Conservation (phyloP, 2,888 invertebrate genomes). For the Anoplius nigerrimus region DNA sequence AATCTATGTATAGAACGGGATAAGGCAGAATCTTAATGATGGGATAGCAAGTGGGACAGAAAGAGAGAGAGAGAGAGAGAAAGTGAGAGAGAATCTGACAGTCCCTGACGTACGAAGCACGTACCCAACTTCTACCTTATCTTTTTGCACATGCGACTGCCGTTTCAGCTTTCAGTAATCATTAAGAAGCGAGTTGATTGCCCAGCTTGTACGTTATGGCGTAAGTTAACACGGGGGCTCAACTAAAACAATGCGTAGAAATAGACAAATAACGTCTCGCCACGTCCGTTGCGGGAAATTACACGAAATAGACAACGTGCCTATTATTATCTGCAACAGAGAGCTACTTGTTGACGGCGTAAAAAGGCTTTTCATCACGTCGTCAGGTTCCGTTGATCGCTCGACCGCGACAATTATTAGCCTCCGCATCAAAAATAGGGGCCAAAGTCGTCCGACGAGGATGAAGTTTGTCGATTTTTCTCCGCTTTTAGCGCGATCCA, state of each 20-base stretch:
- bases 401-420: no score
- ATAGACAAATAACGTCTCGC: constrained; percentile 24
- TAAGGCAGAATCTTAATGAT: no score
- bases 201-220: neutral
- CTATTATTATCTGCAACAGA: constrained; percentile 27
- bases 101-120: neutral
- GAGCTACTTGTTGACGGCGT: neutral
- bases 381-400: no score
- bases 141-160: neutral
- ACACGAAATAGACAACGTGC: constrained; percentile 16
- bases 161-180: constrained; percentile 1
- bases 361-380: no score
- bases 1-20: no score
- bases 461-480: no score
- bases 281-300: constrained; percentile 23
- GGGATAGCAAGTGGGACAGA: no score
- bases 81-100: no score
- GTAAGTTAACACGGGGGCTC: constrained; percentile 12
- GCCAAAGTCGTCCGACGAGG: no score
- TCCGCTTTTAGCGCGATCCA: no score
- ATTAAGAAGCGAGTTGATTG: constrained; percentile 8
- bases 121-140: constrained; percentile 6
- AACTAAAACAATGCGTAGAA: constrained; percentile 14
- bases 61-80: no score
- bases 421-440: no score